Base-by-base conservation (phyloP, 1,140 invertebrate species). In the Drosophila tani region DNA sequence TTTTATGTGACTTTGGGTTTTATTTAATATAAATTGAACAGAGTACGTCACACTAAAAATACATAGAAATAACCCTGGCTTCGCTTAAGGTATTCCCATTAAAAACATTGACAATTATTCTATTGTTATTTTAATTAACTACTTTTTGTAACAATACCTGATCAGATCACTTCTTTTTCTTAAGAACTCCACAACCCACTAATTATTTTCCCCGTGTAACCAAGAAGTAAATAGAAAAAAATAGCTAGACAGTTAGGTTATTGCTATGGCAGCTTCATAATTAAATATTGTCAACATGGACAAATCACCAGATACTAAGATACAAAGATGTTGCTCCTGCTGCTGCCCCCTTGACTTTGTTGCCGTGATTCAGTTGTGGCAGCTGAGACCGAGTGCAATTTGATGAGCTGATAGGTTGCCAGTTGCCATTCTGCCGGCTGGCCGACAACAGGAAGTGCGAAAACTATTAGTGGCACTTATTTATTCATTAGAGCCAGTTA, bases 381-480 rank as follows among this genome's bases (percentile, higher is more conserved):
- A 59, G 53, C 67, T 43, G 65, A 50, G 66, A 29, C 45, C 51
- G 67, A 62, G 58, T 70, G 82, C 77, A 74, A 53, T 57, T 77
- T 85, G 82, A 84, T 84, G 78, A 79, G 82, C 59, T 56, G 53
- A 56, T 56, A 56, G 53, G 9, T 56, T 56, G 53, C 53, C 53
- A 56, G 53, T 56, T 56, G 53, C 53, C 53, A 56, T 56, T 56
- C 53, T 74, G 17, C 43, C 53, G 41, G 32, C 59, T 58, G 79
- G 62, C 68, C 68, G 69, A 63, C 76, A 74, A 83, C 85, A 88
- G 85, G 85, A 88, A 88, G 85, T 88, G 85, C 85, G 85, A 88
- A 88, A 88, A 88, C 85, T 88, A 88, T 88, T 88, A 88, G 85
- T 85, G 85, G 85, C 85, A 90, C 85, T 90, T 90, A 88, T 88